Base-by-base conservation (phyloP, 2,797 vertebrate species). In the Gymnopithys bicolor region DNA sequence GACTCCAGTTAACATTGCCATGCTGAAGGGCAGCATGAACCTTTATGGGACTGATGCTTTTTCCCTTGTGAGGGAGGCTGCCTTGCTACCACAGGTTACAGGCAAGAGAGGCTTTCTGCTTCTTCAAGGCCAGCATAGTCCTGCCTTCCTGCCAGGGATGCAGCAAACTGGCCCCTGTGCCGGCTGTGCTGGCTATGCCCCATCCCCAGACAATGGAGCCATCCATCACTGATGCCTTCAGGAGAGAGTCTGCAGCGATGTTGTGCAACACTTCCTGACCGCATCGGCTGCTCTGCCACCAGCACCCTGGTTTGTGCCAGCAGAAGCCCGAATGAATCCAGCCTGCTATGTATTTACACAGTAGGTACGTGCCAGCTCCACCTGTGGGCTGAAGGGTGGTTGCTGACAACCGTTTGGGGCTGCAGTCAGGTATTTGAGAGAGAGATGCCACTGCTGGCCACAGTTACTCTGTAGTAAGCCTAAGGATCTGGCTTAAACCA, bases 171-270 rank as follows among this genome's bases (percentile, higher is more conserved):
- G 59, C 52, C 77, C 39, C 53, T 0, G 2, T 90, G 89, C 86
- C 89, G 87, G 81, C 94, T 92, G 92, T 74, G 92, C 75, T 91
- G 92, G 94, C 94, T 10, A 2, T 89, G 84, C 84, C 92, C 86
- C 84, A 89, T 95, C 49, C 74, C 71, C 78, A 89, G 93, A 95
- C 95, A 95, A 95, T 95, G 92, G 92, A 87, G 75, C 87, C 90
- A 96, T 95, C 92, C 94, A 90, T 97, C 96, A 95, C 33, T 13
- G 1, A 48, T 92, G 93, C 96, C 95, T 97, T 93, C 78, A 95
- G 94, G 95, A 95, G 83, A 58, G 90, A 93, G 89, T 83, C 91
- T 93, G 92, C 92, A 80, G 89, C 0, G 2, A 39, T 12, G 2
- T 95, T 95, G 90, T 93, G 94, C 92, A 96, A 96, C 3, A 1